A percentile compares a stretch with the other conserved stretches of the same genome.
phyloP scores from a whole-genome alignment of 2,888 invertebrate genomes.

The Drosophila tanythrix region DNA sequence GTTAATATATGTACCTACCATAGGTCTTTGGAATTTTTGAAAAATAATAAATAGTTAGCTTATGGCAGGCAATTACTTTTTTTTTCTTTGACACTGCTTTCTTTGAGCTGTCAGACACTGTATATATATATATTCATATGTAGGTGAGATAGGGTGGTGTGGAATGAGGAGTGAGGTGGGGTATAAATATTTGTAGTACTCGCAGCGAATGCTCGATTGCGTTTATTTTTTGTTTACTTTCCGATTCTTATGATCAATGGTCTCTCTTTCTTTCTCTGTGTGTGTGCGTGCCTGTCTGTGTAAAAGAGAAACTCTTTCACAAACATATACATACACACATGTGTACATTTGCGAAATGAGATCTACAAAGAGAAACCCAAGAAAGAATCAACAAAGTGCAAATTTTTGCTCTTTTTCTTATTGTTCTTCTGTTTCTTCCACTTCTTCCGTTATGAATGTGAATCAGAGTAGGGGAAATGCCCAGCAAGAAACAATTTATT shows the following conservation, averaged over 20 bases:
- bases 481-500: conserved; percentile 14
- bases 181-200: not conserved
- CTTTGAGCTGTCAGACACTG: too few relatives aligned
- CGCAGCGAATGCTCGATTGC: not conserved
- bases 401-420: conserved; percentile 2
- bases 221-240: conserved; percentile 10
- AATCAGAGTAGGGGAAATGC: conserved; percentile 50
- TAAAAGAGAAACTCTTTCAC: conserved; percentile 25
- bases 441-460: conserved; percentile 1
- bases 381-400: conserved; percentile 19
- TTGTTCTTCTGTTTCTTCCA: not conserved
- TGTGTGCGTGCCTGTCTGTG: conserved; percentile 3
- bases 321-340: not conserved
- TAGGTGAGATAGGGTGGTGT: not conserved
- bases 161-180: not conserved
- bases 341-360: not conserved
- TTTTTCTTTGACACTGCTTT: too few relatives aligned
- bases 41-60: too few relatives aligned
- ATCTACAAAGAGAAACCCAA: not conserved
- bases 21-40: too few relatives aligned
- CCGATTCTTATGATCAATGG: conserved; percentile 13
- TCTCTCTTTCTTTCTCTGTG: not conserved
- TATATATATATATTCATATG: not conserved
- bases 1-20: too few relatives aligned
- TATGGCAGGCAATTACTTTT: too few relatives aligned